Base-by-base conservation (phyloP, 2,888 invertebrate genomes). In the Agapetus fuscipes region DNA sequence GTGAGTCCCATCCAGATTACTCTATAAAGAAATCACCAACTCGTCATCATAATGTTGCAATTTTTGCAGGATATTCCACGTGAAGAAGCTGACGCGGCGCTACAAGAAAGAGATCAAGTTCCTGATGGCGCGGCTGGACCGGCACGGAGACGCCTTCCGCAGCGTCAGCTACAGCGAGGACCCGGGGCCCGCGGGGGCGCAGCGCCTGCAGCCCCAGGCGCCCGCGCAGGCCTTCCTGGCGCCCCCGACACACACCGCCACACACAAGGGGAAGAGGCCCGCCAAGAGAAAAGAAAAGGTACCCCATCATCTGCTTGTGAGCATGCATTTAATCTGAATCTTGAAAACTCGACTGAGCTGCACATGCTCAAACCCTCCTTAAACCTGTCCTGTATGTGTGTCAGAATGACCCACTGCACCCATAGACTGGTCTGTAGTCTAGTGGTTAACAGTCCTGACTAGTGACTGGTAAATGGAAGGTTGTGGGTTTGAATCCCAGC, bases 61-160 rank as follows among this genome's bases (percentile, higher is more conserved):
- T n/a, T 49, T 34, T 65, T 65, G 41, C 57, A 70, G 83, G 55
- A 79, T 83, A 58, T 80, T 82, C 55, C 76, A 77, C 58, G 78
- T 79, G 13, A 78, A 80, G 53, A 80, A 76, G 63, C 72, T 81
- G 41, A 71, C 78, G 1, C 77, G 77, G 54, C 71, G 76, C 10
- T 74, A 76, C 45, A 68, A 76, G 48, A 80, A 79, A 58, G 81
- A 83, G 55, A 74, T 82, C 32, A 77, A 76, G 56, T 72, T 79
- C 54, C 60, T 84, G 50, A 76, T 79, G 50, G 73, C 78, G 50
- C 69, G 80, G 40, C 61, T 84, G 48, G 80, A 81, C 56, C 71
- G 68, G 48, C 77, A 82, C 62, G 78, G 77, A 27, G 83, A 84
- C 61, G 73, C 72, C 33, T 84, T 81, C 71, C 65, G 78, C 47